phyloP scores from a whole-genome alignment of 1,140 invertebrate species.

The Caenorhabditis elegans region DNA sequence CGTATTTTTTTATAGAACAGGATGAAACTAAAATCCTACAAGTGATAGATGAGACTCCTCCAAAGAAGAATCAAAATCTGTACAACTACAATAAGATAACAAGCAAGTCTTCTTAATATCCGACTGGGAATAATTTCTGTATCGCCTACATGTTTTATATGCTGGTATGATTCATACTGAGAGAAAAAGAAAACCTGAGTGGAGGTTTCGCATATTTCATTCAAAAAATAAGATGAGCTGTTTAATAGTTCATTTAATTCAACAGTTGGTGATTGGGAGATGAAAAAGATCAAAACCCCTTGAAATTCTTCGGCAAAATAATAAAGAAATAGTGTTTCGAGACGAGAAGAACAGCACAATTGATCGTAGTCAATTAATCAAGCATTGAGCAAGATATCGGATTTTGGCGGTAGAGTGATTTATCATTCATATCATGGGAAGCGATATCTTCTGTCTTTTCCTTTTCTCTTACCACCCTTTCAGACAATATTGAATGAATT shows the following conservation, averaged over 20 bases:
- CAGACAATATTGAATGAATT: no score
- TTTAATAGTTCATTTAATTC: background rate
- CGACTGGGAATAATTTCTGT: no score
- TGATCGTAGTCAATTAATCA: slow-evolving; percentile 3
- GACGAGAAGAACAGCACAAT: background rate
- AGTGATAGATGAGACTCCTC: no score
- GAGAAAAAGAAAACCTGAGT: background rate
- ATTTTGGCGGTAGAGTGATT: background rate
- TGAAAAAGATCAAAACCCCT: background rate
- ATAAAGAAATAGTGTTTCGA: background rate
- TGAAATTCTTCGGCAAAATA: background rate
- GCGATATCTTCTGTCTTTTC: background rate
- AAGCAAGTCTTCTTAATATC: no score
- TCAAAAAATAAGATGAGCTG: slow-evolving; percentile 4
- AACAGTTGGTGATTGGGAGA: background rate
- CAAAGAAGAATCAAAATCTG: background rate
- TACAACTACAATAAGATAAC: background rate
- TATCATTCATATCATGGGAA: background rate
- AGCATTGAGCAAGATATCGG: background rate
- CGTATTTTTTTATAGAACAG: no score
- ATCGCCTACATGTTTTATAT: no score
- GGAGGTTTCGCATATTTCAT: background rate
- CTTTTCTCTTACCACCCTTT: background rate
- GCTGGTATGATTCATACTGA: no score
- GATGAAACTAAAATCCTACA: no score